These are phyloP conservation scores for Brachyistius frenatus DNA, from an alignment of 2,113 vertebrate genomes.

Conservation along the genomic window DNA sequence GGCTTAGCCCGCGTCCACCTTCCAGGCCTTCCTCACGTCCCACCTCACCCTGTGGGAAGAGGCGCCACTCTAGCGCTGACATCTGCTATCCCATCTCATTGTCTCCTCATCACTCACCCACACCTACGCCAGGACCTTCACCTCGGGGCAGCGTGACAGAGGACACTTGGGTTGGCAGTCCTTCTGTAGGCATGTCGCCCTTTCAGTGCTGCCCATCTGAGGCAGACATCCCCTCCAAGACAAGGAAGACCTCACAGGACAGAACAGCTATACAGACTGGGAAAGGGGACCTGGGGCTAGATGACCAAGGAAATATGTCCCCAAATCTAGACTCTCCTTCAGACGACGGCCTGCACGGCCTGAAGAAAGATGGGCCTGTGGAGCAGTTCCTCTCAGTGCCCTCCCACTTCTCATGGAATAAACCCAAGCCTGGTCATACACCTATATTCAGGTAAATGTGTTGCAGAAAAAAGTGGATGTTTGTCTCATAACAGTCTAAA, in stretches of 20 bases:
- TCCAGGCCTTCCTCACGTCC: conserved; percentile 96
- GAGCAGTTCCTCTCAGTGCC: conserved; percentile 98
- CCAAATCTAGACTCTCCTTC: conserved; percentile 90
- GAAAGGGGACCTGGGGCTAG: conserved; percentile 91
- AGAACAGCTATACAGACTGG: conserved; percentile 88
- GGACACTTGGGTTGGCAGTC: conserved; percentile 92
- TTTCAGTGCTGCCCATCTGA: conserved; percentile 95
- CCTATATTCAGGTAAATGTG: conserved; percentile 94
- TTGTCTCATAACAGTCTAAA: neutral
- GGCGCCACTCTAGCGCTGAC: conserved; percentile 97
- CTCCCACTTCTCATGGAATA: conserved; percentile 98
- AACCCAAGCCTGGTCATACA: conserved; percentile 97
- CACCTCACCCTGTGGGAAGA: conserved; percentile 96
- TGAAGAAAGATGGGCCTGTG: conserved; percentile 94
- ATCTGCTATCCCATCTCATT: conserved; percentile 92
- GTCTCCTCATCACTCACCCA: conserved; percentile 96
- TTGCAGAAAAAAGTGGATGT: neutral
- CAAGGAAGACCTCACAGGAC: conserved; percentile 97
- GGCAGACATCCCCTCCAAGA: conserved; percentile 96
- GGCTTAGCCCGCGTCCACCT: conserved; percentile 94
- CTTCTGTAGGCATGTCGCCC: conserved; percentile 88
- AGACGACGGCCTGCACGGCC: conserved; percentile 89
- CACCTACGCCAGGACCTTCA: conserved; percentile 94
- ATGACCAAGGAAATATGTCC: conserved; percentile 92
- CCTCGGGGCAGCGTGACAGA: conserved; percentile 96